Percentiles rank a stretch among this genome's conserved stretches.
phyloP scores from a whole-genome alignment of 1,140 invertebrate genomes.

The Drosophila pseudoananassae region DNA sequence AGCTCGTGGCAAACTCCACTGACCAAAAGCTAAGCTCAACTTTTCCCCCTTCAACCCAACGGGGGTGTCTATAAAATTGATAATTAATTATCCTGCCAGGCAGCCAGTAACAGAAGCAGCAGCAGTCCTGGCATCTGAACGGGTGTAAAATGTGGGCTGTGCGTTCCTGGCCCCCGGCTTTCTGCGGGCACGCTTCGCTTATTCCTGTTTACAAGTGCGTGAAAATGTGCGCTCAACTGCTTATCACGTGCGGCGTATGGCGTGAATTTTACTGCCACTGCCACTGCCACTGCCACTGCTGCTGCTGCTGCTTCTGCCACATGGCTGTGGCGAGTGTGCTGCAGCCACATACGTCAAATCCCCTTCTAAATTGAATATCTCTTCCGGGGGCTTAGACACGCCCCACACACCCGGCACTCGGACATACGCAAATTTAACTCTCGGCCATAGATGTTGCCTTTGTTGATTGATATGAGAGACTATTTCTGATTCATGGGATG shows the following conservation, averaged over 20 bases:
- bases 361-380: slow-evolving; percentile 42
- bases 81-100: slow-evolving; percentile 75
- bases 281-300: slow-evolving; percentile 22
- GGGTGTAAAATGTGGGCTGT: slow-evolving; percentile 1
- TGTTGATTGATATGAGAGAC: slow-evolving; percentile 37
- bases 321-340: slow-evolving; percentile 23
- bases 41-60: slow-evolving; percentile 11
- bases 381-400: slow-evolving; percentile 29
- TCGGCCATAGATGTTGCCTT: slow-evolving; percentile 29
- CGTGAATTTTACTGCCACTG: slow-evolving; percentile 69
- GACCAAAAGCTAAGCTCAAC: slow-evolving; percentile 38
- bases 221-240: slow-evolving; percentile 80
- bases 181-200: slow-evolving; percentile 73
- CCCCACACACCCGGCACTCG: slow-evolving; percentile 4
- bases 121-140: not conserved
- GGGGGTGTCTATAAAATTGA: slow-evolving; percentile 66
- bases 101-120: not conserved
- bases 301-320: not conserved
- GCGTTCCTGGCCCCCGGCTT: slow-evolving; percentile 52
- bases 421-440: slow-evolving; percentile 51
- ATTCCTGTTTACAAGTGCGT: slow-evolving; percentile 79
- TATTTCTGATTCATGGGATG: slow-evolving; percentile 24
- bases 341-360: slow-evolving; percentile 60
- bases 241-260: slow-evolving; percentile 70
- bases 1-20: slow-evolving; percentile 23